A percentile compares a stretch with the other conserved stretches of the same genome.
These are phyloP conservation scores for Parazoanthus atlanticus DNA, from an alignment of 92 coral and sea anemone genomes.

Conservation along the genomic window DNA sequence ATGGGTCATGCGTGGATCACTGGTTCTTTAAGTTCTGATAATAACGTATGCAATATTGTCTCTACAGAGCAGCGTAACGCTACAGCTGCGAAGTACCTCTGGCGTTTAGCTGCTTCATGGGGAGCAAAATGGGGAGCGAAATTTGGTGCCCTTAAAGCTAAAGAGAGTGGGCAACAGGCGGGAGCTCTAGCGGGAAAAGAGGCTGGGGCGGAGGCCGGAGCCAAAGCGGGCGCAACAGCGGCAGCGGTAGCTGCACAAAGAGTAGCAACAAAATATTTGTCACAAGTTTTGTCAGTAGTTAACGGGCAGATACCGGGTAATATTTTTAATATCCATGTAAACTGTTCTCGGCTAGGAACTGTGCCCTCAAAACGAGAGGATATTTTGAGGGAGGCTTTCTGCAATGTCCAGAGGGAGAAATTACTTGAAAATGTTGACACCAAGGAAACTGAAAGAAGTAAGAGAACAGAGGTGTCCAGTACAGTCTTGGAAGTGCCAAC, in stretches of 20 bases:
- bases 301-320: constrained; percentile 24
- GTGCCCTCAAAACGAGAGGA: constrained; percentile 28
- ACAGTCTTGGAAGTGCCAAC: not conserved
- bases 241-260: constrained; percentile 25
- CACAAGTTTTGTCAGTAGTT: constrained; percentile 25
- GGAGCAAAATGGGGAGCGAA: constrained; percentile 28
- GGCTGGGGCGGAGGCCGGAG: constrained; percentile 30
- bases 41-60: not conserved
- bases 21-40: not conserved
- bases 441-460: not conserved
- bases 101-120: constrained; percentile 21
- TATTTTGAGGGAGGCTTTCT: constrained; percentile 37
- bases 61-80: constrained; percentile 22
- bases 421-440: not conserved
- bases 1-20: no score
- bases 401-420: constrained; percentile 6
- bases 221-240: constrained; percentile 31
- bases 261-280: constrained; percentile 30
- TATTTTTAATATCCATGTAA: constrained; percentile 28
- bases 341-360: constrained; percentile 32
- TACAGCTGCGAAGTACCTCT: not conserved
- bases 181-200: constrained; percentile 36
- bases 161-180: constrained; percentile 20
- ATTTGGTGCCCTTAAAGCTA: constrained; percentile 37
- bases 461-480: not conserved